Evolutionary conservation across 2,113 vertebrate genomes (phyloP).

Genomic region (Austrofundulus limnaeus): DNA sequence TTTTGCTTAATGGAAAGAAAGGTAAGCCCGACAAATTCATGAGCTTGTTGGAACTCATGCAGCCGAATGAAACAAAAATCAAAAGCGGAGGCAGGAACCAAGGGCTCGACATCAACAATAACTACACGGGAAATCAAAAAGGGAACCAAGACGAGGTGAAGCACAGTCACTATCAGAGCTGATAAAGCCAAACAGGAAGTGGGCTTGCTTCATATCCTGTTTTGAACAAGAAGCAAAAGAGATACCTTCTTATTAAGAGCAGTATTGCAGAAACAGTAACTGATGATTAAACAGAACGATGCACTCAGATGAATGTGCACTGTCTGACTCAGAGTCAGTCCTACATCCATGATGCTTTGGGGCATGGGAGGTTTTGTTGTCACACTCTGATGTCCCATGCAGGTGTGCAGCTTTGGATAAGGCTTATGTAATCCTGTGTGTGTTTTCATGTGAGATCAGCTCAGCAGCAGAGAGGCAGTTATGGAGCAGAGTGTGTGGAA

Average conservation of each 20-base stretch:
- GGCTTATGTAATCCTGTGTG: conserved; percentile 15
- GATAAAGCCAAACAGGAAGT: conserved; percentile 56
- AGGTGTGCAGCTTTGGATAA: conserved; percentile 30
- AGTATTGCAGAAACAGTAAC: not conserved
- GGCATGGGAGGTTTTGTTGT: conserved; percentile 18
- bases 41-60: conserved; percentile 16
- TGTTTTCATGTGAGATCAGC: conserved; percentile 3
- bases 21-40: conserved; percentile 9
- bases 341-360: conserved; percentile 40
- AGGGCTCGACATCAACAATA: conserved; percentile 26
- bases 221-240: conserved; percentile 44
- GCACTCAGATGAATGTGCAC: not conserved
- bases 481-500: conserved; percentile 23
- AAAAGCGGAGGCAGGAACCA: conserved; percentile 2
- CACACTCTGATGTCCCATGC: conserved; percentile 17
- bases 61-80: conserved; percentile 4
- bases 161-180: conserved; percentile 10
- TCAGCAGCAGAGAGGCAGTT: conserved; percentile 18
- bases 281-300: conserved; percentile 5
- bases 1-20: conserved; percentile 14
- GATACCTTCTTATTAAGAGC: conserved; percentile 36
- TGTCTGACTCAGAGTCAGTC: not conserved
- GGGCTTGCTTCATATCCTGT: conserved; percentile 67
- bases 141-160: conserved; percentile 33
- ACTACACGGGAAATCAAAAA: conserved; percentile 47